phyloP scores from a whole-genome alignment of 2,113 vertebrate genomes.

The Dicrurus megarhynchus region DNA sequence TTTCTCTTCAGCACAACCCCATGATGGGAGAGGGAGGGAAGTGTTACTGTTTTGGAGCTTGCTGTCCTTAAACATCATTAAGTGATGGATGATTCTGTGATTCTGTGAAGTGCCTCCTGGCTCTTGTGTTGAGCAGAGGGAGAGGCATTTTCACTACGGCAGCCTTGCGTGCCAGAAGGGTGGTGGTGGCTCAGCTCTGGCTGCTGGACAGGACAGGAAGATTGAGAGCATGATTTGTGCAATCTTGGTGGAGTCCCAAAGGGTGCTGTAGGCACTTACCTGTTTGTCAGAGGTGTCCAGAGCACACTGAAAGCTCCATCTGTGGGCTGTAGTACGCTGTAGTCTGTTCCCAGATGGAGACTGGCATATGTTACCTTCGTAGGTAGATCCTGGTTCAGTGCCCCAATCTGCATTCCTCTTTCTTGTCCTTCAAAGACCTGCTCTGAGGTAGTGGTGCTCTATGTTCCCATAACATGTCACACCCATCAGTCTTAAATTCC shows the following conservation, averaged over 20 bases:
- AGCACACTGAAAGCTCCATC: rapidly evolving
- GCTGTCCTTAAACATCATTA: neutral
- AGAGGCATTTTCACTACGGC: neutral
- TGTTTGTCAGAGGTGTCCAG: neutral
- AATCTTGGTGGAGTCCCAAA: neutral
- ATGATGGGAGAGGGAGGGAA: neutral
- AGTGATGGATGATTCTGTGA: neutral
- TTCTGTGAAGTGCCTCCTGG: neutral
- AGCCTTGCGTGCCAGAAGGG: neutral
- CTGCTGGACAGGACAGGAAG: neutral
- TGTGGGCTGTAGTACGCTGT: neutral
- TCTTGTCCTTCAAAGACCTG: neutral
- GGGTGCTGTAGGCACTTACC: rapidly evolving
- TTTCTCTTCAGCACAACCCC: neutral
- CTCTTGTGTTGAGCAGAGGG: neutral
- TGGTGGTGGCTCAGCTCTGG: neutral
- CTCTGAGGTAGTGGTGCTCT: neutral
- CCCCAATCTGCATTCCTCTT: neutral
- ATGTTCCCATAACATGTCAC: neutral
- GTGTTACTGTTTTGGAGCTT: neutral
- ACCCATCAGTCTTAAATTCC: neutral
- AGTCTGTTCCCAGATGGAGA: neutral
- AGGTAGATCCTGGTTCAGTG: neutral
- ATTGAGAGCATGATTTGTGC: neutral
- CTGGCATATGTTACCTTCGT: neutral